Evolutionary conservation across 2,888 invertebrate species (phyloP).

Genomic region (Therioaphis trifolii): DNA sequence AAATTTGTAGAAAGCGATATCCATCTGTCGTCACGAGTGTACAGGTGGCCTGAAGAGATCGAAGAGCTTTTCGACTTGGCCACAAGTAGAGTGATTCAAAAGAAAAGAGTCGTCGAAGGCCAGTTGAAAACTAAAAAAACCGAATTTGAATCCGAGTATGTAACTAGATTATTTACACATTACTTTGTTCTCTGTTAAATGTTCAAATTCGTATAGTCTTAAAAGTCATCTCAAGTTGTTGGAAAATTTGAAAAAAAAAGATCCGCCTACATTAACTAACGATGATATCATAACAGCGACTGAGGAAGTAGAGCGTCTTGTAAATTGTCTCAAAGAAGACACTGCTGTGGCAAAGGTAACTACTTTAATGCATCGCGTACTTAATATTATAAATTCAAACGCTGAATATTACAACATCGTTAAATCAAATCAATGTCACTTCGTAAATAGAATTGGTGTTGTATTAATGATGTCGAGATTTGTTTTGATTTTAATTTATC

Average conservation of each 20-base stretch:
- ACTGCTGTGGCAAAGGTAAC: constrained; percentile 70
- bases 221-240: constrained; percentile 79
- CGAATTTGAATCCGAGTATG: constrained; percentile 74
- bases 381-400: neutral
- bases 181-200: no score
- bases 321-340: constrained; percentile 75
- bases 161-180: constrained; percentile 20
- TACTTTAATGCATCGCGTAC: neutral
- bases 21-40: constrained; percentile 84
- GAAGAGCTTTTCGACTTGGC: constrained; percentile 88
- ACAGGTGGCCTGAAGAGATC: constrained; percentile 79
- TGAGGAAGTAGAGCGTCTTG: no score
- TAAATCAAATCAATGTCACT: neutral
- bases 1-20: constrained; percentile 79
- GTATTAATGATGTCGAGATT: no score
- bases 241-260: constrained; percentile 81
- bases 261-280: constrained; percentile 82
- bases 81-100: no score
- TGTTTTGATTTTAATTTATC: neutral
- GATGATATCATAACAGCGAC: constrained; percentile 88
- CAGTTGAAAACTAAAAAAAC: constrained; percentile 74
- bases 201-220: constrained; percentile 70
- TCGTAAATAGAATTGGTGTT: neutral
- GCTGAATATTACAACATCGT: neutral
- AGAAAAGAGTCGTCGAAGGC: no score